Evolutionary conservation across 2,113 vertebrate species (phyloP).

Genomic region (Gallinago paraguaiae): DNA sequence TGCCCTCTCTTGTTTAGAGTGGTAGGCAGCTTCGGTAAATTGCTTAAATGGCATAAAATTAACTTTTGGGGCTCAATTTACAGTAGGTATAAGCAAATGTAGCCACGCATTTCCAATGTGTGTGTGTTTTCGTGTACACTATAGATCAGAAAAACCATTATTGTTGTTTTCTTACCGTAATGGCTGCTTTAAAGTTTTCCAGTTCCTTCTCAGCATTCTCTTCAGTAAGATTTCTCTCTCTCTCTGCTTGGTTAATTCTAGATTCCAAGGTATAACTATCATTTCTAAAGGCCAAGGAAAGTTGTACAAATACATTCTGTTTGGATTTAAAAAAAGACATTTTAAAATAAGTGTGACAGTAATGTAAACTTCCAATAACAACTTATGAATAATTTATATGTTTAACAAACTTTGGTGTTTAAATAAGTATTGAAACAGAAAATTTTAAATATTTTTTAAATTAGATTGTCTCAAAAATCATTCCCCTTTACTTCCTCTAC

Average conservation of each 20-base stretch:
- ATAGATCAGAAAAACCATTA: background rate
- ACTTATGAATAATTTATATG: background rate
- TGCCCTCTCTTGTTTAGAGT: background rate
- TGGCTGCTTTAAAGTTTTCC: slow-evolving; percentile 89
- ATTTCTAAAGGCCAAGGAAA: slow-evolving; percentile 98
- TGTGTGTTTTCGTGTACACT: background rate
- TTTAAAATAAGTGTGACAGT: background rate
- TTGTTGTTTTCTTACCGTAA: slow-evolving; percentile 81
- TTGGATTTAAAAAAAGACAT: slow-evolving; percentile 25
- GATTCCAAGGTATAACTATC: slow-evolving; percentile 97
- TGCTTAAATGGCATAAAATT: background rate
- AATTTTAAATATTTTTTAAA: background rate
- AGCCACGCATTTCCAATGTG: background rate
- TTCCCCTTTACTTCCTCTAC: background rate
- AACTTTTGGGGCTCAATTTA: background rate
- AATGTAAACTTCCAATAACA: background rate
- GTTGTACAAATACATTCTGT: slow-evolving; percentile 96
- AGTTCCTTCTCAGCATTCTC: slow-evolving; percentile 95
- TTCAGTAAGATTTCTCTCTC: slow-evolving; percentile 93
- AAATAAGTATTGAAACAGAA: background rate
- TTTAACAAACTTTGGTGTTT: background rate
- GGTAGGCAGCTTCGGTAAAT: background rate
- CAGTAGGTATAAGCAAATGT: background rate
- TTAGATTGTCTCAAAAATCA: background rate
- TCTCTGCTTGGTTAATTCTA: slow-evolving; percentile 91